Conservation (phyloP, 2,113 vertebrate species). For the Promerops cafer region DNA sequence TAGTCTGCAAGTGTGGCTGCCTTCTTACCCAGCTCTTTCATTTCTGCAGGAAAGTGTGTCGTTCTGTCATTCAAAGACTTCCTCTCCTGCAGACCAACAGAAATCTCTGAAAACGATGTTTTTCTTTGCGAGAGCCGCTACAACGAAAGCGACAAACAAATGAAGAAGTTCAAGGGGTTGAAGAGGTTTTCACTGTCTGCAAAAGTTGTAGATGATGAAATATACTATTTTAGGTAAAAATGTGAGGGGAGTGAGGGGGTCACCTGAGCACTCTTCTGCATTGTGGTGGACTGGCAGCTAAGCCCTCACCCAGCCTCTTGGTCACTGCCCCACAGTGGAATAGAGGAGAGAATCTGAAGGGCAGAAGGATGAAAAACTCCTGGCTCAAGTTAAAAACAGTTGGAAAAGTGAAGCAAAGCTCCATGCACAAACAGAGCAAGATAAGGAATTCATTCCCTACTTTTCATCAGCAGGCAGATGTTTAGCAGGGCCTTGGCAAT, state of each 20-base stretch:
- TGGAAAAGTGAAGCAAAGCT: background rate
- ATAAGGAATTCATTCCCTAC: background rate
- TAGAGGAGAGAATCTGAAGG: background rate
- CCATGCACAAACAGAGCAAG: background rate
- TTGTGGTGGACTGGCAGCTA: background rate
- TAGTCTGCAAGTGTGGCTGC: background rate
- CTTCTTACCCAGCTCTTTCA: conserved; percentile 21
- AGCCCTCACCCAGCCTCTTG: background rate
- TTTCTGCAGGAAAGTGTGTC: conserved; percentile 86
- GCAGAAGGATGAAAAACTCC: background rate
- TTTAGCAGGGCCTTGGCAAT: background rate
- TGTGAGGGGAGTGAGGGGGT: background rate
- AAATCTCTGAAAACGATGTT: conserved; percentile 91
- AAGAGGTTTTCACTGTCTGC: conserved; percentile 96
- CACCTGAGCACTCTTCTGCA: background rate
- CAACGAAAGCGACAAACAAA: conserved; percentile 96
- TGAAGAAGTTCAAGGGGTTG: conserved; percentile 98
- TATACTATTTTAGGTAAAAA: conserved; percentile 94
- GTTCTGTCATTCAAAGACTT: conserved; percentile 98
- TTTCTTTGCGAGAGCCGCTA: conserved; percentile 97
- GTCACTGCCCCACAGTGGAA: background rate
- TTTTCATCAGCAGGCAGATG: background rate
- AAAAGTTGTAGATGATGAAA: conserved; percentile 97
- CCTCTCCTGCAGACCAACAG: conserved; percentile 93
- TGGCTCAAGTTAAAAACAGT: background rate